phyloP scores from a whole-genome alignment of 2,888 invertebrate species.

The Nemotelus pantherinus region DNA sequence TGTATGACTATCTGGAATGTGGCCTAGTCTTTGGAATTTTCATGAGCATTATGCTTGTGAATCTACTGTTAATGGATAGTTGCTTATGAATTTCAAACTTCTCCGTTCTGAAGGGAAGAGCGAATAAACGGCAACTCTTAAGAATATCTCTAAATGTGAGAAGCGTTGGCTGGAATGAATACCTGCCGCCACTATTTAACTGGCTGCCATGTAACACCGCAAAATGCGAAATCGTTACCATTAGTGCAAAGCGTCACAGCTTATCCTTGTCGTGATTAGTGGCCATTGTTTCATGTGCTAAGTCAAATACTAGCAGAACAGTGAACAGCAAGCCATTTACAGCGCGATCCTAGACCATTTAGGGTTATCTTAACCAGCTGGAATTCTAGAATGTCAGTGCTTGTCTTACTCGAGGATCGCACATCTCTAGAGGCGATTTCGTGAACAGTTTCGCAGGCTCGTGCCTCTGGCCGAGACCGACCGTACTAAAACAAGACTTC shows the following conservation, averaged over 20 bases:
- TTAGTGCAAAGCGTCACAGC: slow-evolving; percentile 42
- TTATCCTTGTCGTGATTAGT: slow-evolving; percentile 43
- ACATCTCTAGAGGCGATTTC: too few species aligned
- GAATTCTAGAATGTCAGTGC: slow-evolving; percentile 27
- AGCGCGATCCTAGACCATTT: slow-evolving; percentile 34
- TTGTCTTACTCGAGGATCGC: not conserved
- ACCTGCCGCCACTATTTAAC: slow-evolving; percentile 24
- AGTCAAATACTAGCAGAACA: slow-evolving; percentile 35
- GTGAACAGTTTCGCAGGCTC: too few species aligned
- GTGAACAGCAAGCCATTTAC: slow-evolving; percentile 42
- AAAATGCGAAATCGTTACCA: slow-evolving; percentile 36
- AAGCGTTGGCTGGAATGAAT: slow-evolving; percentile 26
- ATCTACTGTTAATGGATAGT: too few species aligned
- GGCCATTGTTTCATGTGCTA: slow-evolving; percentile 43
- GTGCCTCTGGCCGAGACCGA: too few species aligned
- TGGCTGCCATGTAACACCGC: slow-evolving; percentile 32
- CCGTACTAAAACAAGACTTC: too few species aligned
- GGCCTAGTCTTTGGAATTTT: too few species aligned
- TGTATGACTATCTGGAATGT: too few species aligned
- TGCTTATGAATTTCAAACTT: not conserved
- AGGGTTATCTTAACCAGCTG: slow-evolving; percentile 38
- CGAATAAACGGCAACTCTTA: not conserved
- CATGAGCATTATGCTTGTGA: too few species aligned
- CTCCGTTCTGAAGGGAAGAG: too few species aligned
- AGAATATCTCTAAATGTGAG: slow-evolving; percentile 10